Evolutionary conservation across 2,888 invertebrate genomes (phyloP).

Genomic region (Elegia similella): DNA sequence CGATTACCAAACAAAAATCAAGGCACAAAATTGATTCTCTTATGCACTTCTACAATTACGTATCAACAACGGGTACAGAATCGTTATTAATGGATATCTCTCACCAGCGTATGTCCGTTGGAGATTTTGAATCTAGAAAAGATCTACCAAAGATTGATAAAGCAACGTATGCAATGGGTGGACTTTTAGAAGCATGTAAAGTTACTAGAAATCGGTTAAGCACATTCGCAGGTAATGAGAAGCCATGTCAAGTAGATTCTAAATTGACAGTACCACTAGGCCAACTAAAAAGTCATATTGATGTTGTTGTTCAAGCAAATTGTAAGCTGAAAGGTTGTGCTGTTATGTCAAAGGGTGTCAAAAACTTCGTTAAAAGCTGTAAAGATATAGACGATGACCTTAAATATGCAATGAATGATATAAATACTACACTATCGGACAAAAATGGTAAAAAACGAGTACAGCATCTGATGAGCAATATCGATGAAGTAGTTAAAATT

Average conservation of each 20-base stretch:
- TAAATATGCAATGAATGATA: neutral
- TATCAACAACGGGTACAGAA: neutral
- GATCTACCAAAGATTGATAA: neutral
- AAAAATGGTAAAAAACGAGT: slow-evolving; percentile 1
- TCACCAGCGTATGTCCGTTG: neutral
- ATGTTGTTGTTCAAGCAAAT: neutral
- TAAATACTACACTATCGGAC: neutral
- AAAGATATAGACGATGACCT: neutral
- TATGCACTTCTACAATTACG: neutral
- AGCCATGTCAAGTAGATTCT: neutral
- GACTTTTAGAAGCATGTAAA: neutral
- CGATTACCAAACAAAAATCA: neutral
- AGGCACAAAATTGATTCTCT: neutral
- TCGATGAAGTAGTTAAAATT: neutral
- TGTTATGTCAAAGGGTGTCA: neutral
- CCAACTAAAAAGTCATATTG: neutral
- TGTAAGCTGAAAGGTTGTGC: neutral
- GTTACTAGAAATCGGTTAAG: neutral
- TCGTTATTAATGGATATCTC: neutral
- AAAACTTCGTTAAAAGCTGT: neutral
- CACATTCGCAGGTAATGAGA: neutral
- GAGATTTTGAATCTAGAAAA: neutral
- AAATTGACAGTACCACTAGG: neutral
- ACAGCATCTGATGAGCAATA: neutral
- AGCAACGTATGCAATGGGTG: neutral